A percentile compares a stretch with the other conserved stretches of the same genome.
These are phyloP conservation scores for Cloeon dipterum DNA, from an alignment of 2,888 invertebrate genomes.

Conservation along the genomic window DNA sequence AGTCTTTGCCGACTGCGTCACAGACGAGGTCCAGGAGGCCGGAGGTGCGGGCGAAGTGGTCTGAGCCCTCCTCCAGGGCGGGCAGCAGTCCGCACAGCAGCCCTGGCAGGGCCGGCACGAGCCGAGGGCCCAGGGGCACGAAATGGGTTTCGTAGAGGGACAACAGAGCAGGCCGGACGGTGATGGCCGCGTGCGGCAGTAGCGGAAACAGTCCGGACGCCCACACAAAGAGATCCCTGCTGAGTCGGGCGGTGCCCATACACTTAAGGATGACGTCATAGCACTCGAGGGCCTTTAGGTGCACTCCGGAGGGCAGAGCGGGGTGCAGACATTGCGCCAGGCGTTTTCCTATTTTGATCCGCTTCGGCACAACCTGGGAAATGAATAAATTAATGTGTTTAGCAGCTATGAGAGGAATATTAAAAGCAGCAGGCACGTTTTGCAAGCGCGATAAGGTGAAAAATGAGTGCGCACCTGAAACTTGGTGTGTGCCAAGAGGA, in stretches of 20 bases:
- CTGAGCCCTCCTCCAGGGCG: slow-evolving; percentile 69
- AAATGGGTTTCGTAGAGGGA: slow-evolving; percentile 73
- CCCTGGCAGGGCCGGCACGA: slow-evolving; percentile 63
- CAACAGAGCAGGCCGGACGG: slow-evolving; percentile 58
- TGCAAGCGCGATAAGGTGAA: too few species aligned
- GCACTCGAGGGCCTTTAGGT: slow-evolving; percentile 73
- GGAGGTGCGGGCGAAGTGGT: slow-evolving; percentile 52
- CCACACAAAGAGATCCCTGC: slow-evolving; percentile 64
- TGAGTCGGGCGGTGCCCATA: slow-evolving; percentile 57
- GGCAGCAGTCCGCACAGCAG: slow-evolving; percentile 70
- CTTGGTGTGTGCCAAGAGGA: slow-evolving; percentile 52
- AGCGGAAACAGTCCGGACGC: slow-evolving; percentile 61
- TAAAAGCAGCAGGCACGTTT: too few species aligned
- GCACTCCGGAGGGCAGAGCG: slow-evolving; percentile 73
- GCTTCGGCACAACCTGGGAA: slow-evolving; percentile 63
- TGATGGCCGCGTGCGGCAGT: slow-evolving; percentile 70
- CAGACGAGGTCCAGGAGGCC: slow-evolving; percentile 43
- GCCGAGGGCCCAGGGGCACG: slow-evolving; percentile 50
- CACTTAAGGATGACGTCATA: slow-evolving; percentile 78
- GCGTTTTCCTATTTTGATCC: slow-evolving; percentile 72
- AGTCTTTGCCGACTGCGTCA: slow-evolving; percentile 46
- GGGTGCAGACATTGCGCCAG: slow-evolving; percentile 88
- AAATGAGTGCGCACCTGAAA: too few species aligned
- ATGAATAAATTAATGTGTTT: slow-evolving; percentile 62
- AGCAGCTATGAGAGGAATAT: too few species aligned